phyloP scores from a whole-genome alignment of 2,113 vertebrate species.

The Phyllopteryx taeniolatus region DNA sequence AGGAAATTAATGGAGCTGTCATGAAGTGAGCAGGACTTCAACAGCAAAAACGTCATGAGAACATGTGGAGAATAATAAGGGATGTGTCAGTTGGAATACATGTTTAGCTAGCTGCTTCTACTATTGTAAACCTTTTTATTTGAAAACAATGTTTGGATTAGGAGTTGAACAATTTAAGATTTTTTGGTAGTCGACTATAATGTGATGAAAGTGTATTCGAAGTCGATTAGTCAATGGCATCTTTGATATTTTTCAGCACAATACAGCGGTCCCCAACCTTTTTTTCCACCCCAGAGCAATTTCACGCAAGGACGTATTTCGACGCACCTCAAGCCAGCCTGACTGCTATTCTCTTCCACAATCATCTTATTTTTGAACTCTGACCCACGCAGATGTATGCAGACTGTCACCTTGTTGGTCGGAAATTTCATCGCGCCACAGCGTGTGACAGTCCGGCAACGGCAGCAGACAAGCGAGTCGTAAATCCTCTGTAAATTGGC shows the following conservation, averaged over 20 bases:
- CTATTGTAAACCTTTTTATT: not conserved
- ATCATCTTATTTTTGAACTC: no score
- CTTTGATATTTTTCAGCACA: no score
- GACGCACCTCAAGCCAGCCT: no score
- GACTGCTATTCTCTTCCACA: no score
- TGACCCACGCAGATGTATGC: no score
- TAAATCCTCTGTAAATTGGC: no score
- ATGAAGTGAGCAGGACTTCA: constrained; percentile 51
- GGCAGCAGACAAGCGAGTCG: no score
- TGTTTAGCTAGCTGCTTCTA: not conserved
- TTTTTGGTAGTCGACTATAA: not conserved
- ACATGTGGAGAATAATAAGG: constrained; percentile 36
- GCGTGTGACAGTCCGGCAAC: no score
- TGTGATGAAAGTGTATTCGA: not conserved
- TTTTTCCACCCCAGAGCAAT: no score
- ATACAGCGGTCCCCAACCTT: not conserved
- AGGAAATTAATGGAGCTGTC: constrained; percentile 46
- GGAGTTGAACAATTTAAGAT: not conserved
- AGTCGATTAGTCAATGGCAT: not conserved
- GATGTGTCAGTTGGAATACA: constrained; percentile 14
- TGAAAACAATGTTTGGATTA: not conserved
- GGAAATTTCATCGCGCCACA: no score
- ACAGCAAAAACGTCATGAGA: constrained; percentile 37
- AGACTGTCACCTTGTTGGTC: no score
- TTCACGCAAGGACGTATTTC: no score